Evolutionary conservation across 2,113 vertebrate genomes (phyloP), one percentile per base, ranked within the genome.

Genomic region (Muscicapa adusta): DNA sequence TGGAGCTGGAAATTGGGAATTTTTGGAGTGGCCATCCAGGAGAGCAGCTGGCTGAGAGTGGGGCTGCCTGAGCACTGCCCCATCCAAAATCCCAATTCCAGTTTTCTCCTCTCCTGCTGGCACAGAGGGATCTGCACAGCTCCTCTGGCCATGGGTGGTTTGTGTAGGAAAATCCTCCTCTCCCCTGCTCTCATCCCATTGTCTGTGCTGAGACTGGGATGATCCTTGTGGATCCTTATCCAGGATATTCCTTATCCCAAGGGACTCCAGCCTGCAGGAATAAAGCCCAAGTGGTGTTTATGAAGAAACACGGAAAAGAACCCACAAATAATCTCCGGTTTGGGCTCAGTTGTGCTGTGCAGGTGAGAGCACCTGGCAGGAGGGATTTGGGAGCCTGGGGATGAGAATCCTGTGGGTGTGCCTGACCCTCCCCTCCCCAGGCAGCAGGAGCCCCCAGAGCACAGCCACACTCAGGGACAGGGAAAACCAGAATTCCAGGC

Each of bases 1-100:
- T 73, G 68, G 88, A 95, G 81, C 82, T 40, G 68, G 74, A 77
- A 82, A 23, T 6, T 48, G 94, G 86, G 93, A 76, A 29, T 48
- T 95, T 83, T 83, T 90, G 93, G 85, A 88, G 86, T 36, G 54
- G 48, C 67, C 85, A 71, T 43, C 71, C 79, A 2, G 13, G 25
- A 33, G 89, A 88, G 85, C 92, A 87, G 65, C 80, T 42, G 38
- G 65, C 58, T 81, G 89, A 71, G 76, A 14, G 8, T 2, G 31
- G 48, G 56, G 43, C 34, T 42, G 38, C 51, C 51, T 1, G 28
- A 9, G 19, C 43, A 10, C 14, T 31, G 56, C 88, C 61, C 45
- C 47, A 26, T 22, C 29, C 22, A 2, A 33, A n/a, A 14, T 19
- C 47, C 34, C 31, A 13, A 6, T 6, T 29, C 18, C 8, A 31